Evolutionary conservation across 2,888 invertebrate species (phyloP).

Genomic region (Melangyna quadrimaculata): DNA sequence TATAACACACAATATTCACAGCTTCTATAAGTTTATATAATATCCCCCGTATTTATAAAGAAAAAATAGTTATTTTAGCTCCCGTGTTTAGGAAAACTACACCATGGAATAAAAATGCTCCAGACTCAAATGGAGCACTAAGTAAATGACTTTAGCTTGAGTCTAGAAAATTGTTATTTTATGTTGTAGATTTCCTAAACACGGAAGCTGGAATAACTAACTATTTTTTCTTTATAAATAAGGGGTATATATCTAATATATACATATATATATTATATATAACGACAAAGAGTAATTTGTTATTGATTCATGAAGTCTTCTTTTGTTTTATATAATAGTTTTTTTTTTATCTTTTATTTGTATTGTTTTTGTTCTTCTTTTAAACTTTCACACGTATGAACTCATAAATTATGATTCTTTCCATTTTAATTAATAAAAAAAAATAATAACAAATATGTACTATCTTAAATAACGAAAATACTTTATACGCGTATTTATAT

Average conservation of each 20-base stretch:
- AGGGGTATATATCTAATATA: slow-evolving; percentile 39
- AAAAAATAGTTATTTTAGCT: too few relatives aligned
- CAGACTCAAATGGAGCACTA: too few relatives aligned
- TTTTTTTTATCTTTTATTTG: not conserved
- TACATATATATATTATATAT: slow-evolving; percentile 44
- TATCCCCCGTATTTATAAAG: too few relatives aligned
- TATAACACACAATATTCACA: slow-evolving; percentile 34
- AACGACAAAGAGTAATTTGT: slow-evolving; percentile 55
- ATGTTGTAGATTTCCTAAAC: too few relatives aligned
- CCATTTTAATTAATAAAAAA: not conserved
- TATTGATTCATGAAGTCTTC: slow-evolving; percentile 69
- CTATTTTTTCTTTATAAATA: too few relatives aligned
- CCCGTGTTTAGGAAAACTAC: too few relatives aligned
- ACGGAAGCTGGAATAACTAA: too few relatives aligned
- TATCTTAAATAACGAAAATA: not conserved
- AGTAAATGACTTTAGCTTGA: too few relatives aligned
- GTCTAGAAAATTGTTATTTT: too few relatives aligned
- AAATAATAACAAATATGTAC: slow-evolving; percentile 13
- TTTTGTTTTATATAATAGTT: slow-evolving; percentile 36
- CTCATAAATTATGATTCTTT: not conserved
- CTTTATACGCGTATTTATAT: slow-evolving; percentile 5
- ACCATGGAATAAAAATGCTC: too few relatives aligned
- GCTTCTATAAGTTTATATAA: not conserved
- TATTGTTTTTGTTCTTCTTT: slow-evolving; percentile 14
- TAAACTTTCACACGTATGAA: not conserved